These are phyloP conservation scores for Mionectes macconnelli DNA, from an alignment of 2,113 vertebrate genomes.

Conservation along the genomic window DNA sequence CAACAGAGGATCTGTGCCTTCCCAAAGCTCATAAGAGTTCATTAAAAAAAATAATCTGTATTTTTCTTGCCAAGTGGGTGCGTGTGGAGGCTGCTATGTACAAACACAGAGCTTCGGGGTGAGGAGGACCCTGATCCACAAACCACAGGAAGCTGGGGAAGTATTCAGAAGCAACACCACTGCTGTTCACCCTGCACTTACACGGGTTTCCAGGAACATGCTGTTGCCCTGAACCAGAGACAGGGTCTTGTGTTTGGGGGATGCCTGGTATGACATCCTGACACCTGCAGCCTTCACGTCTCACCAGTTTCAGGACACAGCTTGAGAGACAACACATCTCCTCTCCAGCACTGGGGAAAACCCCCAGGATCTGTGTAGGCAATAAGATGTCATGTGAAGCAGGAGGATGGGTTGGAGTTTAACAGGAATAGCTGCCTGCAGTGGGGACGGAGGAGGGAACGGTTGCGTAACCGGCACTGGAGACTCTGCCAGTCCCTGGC, in stretches of 20 bases:
- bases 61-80: background rate
- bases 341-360: background rate
- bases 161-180: background rate
- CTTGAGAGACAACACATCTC: background rate
- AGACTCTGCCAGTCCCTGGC: background rate
- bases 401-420: background rate
- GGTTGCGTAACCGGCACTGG: background rate
- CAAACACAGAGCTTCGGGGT: background rate
- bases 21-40: background rate
- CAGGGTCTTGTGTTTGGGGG: background rate
- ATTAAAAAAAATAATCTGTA: background rate
- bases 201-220: background rate
- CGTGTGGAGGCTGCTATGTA: fast-evolving
- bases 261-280: fast-evolving
- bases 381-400: background rate
- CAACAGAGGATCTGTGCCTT: background rate
- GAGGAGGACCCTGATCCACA: background rate
- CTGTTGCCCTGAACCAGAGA: background rate
- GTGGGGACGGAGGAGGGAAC: background rate
- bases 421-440: background rate
- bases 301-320: background rate
- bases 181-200: background rate
- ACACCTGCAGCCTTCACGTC: background rate
- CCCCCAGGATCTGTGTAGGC: background rate
- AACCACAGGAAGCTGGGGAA: background rate